These are phyloP conservation scores for Halichoeres trimaculatus DNA, from an alignment of 2,113 vertebrate genomes.

Conservation along the genomic window DNA sequence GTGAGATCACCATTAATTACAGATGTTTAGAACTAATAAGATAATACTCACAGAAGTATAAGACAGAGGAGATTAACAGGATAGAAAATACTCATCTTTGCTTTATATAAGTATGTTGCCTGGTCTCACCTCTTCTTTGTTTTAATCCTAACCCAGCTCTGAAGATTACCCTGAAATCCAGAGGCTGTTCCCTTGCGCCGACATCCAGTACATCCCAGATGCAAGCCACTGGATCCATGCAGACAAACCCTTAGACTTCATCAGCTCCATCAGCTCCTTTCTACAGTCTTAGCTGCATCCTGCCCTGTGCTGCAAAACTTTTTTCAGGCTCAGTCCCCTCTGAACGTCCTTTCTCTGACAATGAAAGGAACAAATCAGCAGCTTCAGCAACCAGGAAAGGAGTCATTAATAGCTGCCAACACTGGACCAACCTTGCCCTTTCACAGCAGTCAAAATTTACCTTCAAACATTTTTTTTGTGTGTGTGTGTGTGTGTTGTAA, in stretches of 20 bases:
- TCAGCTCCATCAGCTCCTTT: conserved; percentile 88
- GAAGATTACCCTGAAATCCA: conserved; percentile 89
- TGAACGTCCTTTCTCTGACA: conserved; percentile 8
- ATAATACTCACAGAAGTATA: too few species aligned
- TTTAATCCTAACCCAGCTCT: conserved; percentile 77
- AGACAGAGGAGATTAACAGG: too few species aligned
- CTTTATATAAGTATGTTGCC: too few species aligned
- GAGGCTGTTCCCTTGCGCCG: conserved; percentile 87
- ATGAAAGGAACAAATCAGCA: conserved; percentile 43
- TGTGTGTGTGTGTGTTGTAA: conserved; percentile 35
- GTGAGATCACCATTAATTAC: too few species aligned
- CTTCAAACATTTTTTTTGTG: conserved; percentile 35
- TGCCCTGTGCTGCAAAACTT: conserved; percentile 16
- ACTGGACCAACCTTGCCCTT: conserved; percentile 70
- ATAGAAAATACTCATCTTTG: too few species aligned
- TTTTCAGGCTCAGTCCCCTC: conserved; percentile 18
- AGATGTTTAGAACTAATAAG: too few species aligned
- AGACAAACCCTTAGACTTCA: conserved; percentile 90
- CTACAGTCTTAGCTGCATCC: conserved; percentile 80
- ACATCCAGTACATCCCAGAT: conserved; percentile 88
- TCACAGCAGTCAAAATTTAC: conserved; percentile 32
- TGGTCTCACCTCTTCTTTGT: not conserved
- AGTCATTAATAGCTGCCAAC: conserved; percentile 45
- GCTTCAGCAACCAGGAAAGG: conserved; percentile 38
- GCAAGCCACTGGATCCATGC: conserved; percentile 94